These are phyloP conservation scores for Actinia equina DNA, from an alignment of 64 coral and sea anemone genomes.

Conservation along the genomic window DNA sequence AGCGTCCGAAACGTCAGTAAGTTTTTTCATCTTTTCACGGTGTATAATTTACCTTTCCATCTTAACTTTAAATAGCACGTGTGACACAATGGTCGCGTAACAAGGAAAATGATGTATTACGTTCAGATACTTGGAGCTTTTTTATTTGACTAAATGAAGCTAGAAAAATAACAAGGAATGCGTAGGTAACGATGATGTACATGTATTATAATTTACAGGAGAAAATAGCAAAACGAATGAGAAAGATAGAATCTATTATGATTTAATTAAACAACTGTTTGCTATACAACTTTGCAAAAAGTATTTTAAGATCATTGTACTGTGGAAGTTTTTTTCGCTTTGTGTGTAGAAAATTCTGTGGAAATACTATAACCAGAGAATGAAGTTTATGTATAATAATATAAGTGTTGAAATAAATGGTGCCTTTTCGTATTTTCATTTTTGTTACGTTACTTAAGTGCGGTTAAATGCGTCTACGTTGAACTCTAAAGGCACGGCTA, in stretches of 20 bases:
- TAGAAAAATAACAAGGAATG: neutral
- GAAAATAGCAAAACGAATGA: neutral
- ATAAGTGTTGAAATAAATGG: neutral
- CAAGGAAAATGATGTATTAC: too few species aligned
- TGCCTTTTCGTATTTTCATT: neutral
- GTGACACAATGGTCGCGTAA: too few species aligned
- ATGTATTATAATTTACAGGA: neutral
- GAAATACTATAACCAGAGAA: neutral
- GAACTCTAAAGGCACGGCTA: too few species aligned
- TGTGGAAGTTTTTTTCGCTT: neutral
- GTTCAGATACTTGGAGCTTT: too few species aligned
- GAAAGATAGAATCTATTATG: neutral
- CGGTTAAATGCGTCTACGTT: too few species aligned
- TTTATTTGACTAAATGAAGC: neutral
- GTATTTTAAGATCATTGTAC: neutral
- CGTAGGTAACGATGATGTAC: neutral
- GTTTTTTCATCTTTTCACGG: too few species aligned
- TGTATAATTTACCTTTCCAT: too few species aligned
- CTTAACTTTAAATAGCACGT: too few species aligned
- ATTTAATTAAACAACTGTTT: neutral
- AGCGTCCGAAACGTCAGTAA: too few species aligned
- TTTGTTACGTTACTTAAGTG: neutral
- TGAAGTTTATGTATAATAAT: neutral
- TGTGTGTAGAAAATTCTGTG: neutral
- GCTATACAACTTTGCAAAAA: neutral